Conservation (phyloP, 2,797 vertebrate species). For the Astyanax mexicanus region DNA sequence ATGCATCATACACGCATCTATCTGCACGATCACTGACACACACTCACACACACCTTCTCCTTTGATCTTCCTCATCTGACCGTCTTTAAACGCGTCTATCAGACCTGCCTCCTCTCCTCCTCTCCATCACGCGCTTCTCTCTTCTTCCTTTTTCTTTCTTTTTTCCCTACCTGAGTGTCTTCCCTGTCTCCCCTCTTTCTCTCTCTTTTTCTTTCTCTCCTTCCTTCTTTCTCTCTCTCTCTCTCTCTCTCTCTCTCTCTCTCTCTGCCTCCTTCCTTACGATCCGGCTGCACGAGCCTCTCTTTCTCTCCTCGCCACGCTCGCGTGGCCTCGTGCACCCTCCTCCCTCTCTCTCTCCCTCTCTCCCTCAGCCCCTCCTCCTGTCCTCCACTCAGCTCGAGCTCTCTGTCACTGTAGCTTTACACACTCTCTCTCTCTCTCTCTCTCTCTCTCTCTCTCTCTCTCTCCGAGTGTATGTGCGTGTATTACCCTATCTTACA, state of each 20-base stretch:
- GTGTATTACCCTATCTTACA: too few species aligned
- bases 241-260: conserved; percentile 39
- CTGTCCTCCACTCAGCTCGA: conserved; percentile 43
- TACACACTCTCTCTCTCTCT: too few species aligned
- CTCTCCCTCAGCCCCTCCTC: conserved; percentile 30
- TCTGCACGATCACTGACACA: conserved; percentile 38
- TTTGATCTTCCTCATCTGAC: conserved; percentile 19
- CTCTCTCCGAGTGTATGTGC: too few species aligned
- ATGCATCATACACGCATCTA: conserved; percentile 25
- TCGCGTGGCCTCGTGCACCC: conserved; percentile 57
- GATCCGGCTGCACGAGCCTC: conserved; percentile 51
- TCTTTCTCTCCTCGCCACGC: conserved; percentile 9
- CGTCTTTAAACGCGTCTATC: conserved; percentile 46
- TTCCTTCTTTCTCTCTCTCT: conserved; percentile 26
- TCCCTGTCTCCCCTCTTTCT: too few species aligned
- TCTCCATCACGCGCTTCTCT: conserved; percentile 25
- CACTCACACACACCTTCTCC: conserved; percentile 61
- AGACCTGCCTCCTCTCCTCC: conserved; percentile 13
- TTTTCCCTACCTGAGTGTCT: neutral
- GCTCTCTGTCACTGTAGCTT: too few species aligned
- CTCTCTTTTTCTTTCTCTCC: conserved; percentile 26
- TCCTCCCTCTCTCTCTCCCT: conserved; percentile 41
- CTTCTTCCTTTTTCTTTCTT: conserved; percentile 18
- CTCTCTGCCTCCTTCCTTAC: conserved; percentile 45
- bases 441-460: conserved; percentile 62